phyloP scores from a whole-genome alignment of 2,888 invertebrate genomes.

The Callyntrura sp. region DNA sequence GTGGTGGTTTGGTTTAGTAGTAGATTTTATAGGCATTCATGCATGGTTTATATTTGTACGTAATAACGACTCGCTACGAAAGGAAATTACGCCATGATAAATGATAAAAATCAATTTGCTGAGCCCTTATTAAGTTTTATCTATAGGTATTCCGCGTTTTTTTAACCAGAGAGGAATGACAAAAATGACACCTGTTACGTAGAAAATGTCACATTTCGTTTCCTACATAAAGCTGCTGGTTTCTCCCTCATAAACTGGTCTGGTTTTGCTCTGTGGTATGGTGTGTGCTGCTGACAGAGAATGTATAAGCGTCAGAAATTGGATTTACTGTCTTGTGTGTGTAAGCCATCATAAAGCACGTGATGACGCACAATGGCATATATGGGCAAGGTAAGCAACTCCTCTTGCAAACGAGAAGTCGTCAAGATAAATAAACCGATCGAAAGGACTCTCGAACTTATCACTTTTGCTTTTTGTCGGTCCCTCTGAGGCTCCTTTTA shows the following conservation, averaged over 20 bases:
- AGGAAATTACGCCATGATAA: constrained; percentile 47
- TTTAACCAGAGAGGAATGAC: constrained; percentile 40
- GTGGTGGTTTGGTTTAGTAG: background rate
- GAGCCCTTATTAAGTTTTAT: constrained; percentile 51
- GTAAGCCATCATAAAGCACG: constrained; percentile 46
- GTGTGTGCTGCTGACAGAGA: background rate
- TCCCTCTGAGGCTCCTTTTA: constrained; percentile 47
- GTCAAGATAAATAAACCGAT: constrained; percentile 57
- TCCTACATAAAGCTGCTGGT: constrained; percentile 38
- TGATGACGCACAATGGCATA: constrained; percentile 37
- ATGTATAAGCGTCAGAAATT: constrained; percentile 19
- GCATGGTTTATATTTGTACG: no score
- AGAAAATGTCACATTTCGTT: constrained; percentile 36
- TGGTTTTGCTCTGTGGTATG: background rate
- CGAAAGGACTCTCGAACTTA: constrained; percentile 31
- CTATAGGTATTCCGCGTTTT: constrained; percentile 43
- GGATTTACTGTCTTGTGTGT: constrained; percentile 41
- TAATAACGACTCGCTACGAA: constrained; percentile 20
- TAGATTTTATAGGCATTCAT: background rate
- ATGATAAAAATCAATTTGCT: constrained; percentile 47
- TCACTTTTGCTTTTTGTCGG: constrained; percentile 57
- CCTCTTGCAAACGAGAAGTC: constrained; percentile 7
- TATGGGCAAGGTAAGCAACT: constrained; percentile 54
- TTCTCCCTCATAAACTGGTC: constrained; percentile 1
- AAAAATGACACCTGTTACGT: constrained; percentile 34